Conservation (phyloP, 1,140 invertebrate species). For the Sitophilus oryzae region DNA sequence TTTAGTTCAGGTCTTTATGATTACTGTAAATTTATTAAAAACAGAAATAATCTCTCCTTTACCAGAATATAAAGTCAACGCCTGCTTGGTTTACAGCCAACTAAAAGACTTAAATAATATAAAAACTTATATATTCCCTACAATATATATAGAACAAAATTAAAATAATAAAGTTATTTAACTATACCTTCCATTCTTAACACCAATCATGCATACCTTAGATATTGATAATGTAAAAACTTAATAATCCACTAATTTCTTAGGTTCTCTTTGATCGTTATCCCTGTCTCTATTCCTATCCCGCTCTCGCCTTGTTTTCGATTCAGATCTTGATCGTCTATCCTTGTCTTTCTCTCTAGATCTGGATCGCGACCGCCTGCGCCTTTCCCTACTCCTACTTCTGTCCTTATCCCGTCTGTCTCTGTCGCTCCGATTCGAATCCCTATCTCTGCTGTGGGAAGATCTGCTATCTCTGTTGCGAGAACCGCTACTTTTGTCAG, state of each 20-base stretch:
- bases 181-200: too few species aligned
- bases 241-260: slow-evolving; percentile 21
- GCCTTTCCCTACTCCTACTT: slow-evolving; percentile 18
- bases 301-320: slow-evolving; percentile 25
- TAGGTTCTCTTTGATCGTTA: slow-evolving; percentile 3
- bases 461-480: slow-evolving; percentile 19
- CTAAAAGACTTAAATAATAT: too few species aligned
- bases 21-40: too few species aligned
- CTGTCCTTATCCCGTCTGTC: slow-evolving; percentile 18
- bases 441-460: slow-evolving; percentile 18
- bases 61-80: too few species aligned
- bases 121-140: too few species aligned
- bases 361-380: slow-evolving; percentile 7
- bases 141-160: too few species aligned
- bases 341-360: slow-evolving; percentile 21
- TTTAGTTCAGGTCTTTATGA: too few species aligned
- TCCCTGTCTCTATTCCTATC: slow-evolving; percentile 25
- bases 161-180: too few species aligned
- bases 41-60: too few species aligned
- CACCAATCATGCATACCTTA: too few species aligned
- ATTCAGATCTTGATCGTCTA: slow-evolving; percentile 15
- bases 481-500: slow-evolving; percentile 25
- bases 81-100: too few species aligned
- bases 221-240: too few species aligned
- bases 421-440: slow-evolving; percentile 7